These are phyloP conservation scores for Stenurella melanura DNA, from an alignment of 2,888 invertebrate species.

Conservation along the genomic window DNA sequence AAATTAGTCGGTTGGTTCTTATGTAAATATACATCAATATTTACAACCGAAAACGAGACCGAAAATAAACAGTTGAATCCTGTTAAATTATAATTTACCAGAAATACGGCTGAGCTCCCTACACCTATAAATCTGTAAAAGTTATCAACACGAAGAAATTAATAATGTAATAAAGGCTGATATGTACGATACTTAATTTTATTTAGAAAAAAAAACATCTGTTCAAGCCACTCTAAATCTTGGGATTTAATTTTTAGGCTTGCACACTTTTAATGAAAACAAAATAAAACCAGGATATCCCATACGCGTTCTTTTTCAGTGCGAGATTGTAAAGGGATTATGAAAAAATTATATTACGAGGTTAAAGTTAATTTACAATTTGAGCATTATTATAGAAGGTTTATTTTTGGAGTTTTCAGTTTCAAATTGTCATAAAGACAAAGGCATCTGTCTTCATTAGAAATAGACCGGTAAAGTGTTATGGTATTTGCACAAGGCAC, in stretches of 20 bases:
- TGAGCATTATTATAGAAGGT: not conserved
- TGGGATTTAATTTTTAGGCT: not conserved
- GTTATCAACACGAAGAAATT: not conserved
- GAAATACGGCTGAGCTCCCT: not conserved
- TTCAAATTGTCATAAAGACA: not conserved
- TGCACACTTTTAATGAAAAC: conserved; percentile 16
- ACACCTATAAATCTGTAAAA: not conserved
- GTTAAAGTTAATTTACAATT: not conserved
- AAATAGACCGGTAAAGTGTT: not conserved
- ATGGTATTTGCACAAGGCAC: no score
- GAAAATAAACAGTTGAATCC: conserved; percentile 3
- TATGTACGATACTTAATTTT: not conserved
- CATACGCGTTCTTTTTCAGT: not conserved
- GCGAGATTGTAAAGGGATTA: not conserved
- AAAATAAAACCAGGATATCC: conserved; percentile 7
- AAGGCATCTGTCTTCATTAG: not conserved
- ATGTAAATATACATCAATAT: conserved; percentile 1
- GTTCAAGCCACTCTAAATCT: not conserved
- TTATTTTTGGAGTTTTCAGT: not conserved
- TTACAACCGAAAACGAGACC: not conserved
- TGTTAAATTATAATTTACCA: not conserved
- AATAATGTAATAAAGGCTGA: not conserved
- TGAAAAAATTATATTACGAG: not conserved
- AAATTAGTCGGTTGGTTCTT: not conserved
- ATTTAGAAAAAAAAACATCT: not conserved